phyloP scores from a whole-genome alignment of 1,140 invertebrate genomes.

The Lamellibrachia luymesi region DNA sequence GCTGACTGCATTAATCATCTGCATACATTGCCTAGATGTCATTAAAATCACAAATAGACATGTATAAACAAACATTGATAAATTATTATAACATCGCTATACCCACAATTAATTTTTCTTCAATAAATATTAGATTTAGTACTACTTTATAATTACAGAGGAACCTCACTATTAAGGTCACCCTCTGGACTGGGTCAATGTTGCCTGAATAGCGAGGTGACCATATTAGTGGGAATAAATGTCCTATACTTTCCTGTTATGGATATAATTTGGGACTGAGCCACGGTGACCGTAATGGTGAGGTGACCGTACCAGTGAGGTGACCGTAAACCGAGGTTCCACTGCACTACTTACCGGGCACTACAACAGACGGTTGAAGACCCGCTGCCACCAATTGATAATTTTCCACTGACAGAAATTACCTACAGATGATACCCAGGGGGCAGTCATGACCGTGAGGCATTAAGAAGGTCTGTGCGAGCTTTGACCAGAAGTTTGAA shows the following conservation, averaged over 20 bases:
- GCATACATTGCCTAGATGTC: background rate
- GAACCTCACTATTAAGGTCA: no score
- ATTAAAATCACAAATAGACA: background rate
- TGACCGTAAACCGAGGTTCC: no score
- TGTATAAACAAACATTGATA: no score
- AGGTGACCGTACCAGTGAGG: no score
- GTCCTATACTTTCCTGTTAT: no score
- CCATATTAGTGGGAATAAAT: no score
- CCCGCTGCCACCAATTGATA: background rate
- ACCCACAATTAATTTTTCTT: background rate
- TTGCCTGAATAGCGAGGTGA: no score
- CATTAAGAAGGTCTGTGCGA: conserved; percentile 49
- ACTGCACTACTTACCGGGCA: background rate
- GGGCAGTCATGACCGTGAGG: conserved; percentile 16
- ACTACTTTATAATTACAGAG: background rate
- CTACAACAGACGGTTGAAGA: no score
- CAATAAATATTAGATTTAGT: background rate
- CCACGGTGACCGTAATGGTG: no score
- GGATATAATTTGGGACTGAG: no score
- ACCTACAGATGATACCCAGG: background rate
- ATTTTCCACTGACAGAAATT: background rate
- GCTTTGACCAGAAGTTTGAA: conserved; percentile 59
- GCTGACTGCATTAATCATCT: background rate
- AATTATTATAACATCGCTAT: background rate
- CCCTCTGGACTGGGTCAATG: no score